Percentiles rank a stretch among this genome's conserved stretches.
phyloP scores from a whole-genome alignment of 2,888 invertebrate genomes.

The Hecatera dysodea region DNA sequence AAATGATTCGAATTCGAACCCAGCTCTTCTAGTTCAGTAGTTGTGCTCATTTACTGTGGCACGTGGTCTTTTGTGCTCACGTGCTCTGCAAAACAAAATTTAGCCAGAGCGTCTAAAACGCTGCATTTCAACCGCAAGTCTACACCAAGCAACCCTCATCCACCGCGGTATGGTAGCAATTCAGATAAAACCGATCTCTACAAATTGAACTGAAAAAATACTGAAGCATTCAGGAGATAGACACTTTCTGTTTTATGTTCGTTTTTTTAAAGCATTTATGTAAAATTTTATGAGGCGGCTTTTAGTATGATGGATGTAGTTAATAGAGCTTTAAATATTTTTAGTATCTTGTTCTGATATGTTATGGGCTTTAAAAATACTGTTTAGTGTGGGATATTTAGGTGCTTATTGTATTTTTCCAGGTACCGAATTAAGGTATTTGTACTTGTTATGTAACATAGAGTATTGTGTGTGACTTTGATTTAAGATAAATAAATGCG shows the following conservation, averaged over 20 bases:
- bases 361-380: conserved; percentile 37
- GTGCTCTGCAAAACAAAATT: background rate
- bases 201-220: conserved; percentile 87
- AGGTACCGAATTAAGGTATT: background rate
- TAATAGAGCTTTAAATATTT: conserved; percentile 52
- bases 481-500: background rate
- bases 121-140: conserved; percentile 67
- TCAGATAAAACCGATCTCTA: conserved; percentile 87
- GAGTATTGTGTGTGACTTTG: background rate
- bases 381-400: conserved; percentile 30
- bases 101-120: conserved; percentile 20
- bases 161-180: conserved; percentile 87
- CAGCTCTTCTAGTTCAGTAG: no score
- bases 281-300: conserved; percentile 60
- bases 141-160: conserved; percentile 72
- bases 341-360: conserved; percentile 51
- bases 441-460: background rate
- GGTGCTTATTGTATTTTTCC: conserved; percentile 4
- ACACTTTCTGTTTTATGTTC: conserved; percentile 65
- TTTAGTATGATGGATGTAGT: conserved; percentile 66
- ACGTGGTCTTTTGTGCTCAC: no score
- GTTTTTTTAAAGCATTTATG: conserved; percentile 60
- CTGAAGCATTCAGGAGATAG: conserved; percentile 62
- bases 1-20: no score
- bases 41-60: background rate